Percentiles rank a stretch among this genome's conserved stretches.
Conservation (phyloP, 2,113 vertebrate genomes). For the Geococcyx californianus region DNA sequence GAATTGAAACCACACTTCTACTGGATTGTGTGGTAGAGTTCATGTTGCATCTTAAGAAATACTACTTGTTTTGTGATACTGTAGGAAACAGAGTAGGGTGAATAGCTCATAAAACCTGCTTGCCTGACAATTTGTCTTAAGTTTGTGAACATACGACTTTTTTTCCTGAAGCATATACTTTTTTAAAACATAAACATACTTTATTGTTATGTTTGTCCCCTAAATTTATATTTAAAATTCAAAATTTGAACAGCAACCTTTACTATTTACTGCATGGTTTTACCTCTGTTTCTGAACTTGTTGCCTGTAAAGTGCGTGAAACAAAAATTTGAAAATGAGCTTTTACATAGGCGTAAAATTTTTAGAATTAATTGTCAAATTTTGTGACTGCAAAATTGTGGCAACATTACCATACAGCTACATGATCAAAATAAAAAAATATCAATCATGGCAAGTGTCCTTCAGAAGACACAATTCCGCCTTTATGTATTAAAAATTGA, state of each 20-base stretch:
- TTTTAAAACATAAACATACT: not conserved
- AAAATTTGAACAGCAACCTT: not conserved
- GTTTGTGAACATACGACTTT: not conserved
- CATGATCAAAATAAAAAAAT: conserved; percentile 12
- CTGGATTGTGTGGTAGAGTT: not conserved
- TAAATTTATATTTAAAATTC: not conserved
- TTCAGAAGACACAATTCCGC: not conserved
- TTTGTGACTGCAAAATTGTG: not conserved
- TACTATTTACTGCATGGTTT: not conserved
- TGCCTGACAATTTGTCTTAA: not conserved
- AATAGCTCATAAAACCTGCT: conserved; percentile 12
- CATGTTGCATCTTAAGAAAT: not conserved
- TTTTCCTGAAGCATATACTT: not conserved
- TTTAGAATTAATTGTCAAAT: not conserved
- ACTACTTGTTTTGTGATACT: not conserved
- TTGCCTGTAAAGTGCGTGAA: not conserved
- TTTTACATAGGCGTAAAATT: not conserved
- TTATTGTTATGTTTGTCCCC: not conserved
- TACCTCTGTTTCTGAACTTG: not conserved
- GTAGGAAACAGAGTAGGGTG: not conserved
- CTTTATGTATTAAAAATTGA: not conserved
- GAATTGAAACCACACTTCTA: conserved; percentile 24
- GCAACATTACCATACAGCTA: not conserved
- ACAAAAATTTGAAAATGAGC: not conserved
- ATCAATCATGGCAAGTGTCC: not conserved